Percentiles rank a stretch among this genome's conserved stretches.
phyloP scores from a whole-genome alignment of 1,140 invertebrate species.

The Dolichoris vasculosae region DNA sequence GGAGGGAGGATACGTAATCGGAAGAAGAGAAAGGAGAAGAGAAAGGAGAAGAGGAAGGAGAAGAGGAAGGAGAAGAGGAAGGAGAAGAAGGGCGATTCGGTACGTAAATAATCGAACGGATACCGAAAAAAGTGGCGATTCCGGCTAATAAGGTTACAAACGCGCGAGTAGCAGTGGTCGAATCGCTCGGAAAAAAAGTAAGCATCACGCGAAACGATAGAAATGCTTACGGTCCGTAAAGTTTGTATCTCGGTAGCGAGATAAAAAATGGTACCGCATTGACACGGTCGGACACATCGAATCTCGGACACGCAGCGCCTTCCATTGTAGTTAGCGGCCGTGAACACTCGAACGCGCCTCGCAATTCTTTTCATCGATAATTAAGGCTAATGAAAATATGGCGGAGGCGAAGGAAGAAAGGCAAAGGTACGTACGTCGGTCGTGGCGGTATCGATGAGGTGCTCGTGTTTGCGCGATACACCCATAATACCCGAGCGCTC shows the following conservation, averaged over 20 bases:
- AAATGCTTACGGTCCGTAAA: constrained; percentile 12
- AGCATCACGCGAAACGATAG: background rate
- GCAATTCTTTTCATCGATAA: constrained; percentile 31
- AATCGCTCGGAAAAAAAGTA: background rate
- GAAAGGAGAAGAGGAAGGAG: background rate
- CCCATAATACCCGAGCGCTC: background rate
- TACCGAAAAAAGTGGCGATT: background rate
- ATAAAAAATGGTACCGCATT: constrained; percentile 5
- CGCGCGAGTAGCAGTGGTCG: background rate
- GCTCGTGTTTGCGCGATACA: constrained; percentile 3
- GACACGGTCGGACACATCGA: constrained; percentile 6
- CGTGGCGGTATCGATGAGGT: background rate
- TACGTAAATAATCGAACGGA: background rate
- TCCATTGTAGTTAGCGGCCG: background rate
- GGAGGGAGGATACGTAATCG: too few species aligned
- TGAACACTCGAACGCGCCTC: background rate
- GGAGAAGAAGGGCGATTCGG: background rate
- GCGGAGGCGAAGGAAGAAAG: background rate
- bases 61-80: background rate
- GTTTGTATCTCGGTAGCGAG: too few species aligned
- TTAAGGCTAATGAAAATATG: constrained; percentile 43
- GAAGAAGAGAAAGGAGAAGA: background rate
- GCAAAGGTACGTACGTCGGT: background rate
- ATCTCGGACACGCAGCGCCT: background rate
- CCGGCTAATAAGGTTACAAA: background rate